Conservation (phyloP, 2,888 invertebrate genomes). For the Orthosia gracilis region DNA sequence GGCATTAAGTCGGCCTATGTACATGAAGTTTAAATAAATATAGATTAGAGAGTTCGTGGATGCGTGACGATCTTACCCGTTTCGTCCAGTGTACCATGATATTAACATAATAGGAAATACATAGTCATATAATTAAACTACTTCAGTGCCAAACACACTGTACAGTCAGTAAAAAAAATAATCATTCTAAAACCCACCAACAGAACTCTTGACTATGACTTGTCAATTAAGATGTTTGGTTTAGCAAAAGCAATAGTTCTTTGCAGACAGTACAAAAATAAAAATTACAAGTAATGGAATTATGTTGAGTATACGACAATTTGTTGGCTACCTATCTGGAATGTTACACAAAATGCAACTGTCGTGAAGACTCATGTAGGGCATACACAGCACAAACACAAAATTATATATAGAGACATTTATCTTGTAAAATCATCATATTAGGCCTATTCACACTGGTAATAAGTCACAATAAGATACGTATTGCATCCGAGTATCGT, state of each 20-base stretch:
- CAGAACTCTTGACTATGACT: background rate
- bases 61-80: background rate
- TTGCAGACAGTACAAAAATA: background rate
- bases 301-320: slow-evolving; percentile 19
- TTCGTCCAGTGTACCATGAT: background rate
- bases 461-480: slow-evolving; percentile 10
- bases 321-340: slow-evolving; percentile 33
- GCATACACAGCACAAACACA: slow-evolving; percentile 7
- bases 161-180: background rate
- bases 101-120: background rate
- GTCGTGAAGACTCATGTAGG: background rate
- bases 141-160: background rate
- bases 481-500: slow-evolving; percentile 15
- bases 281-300: slow-evolving; percentile 9
- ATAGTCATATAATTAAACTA: background rate
- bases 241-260: background rate
- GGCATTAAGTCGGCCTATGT: no score
- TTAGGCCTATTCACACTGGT: slow-evolving; percentile 29
- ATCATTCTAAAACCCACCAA: no score
- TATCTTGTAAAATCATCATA: background rate
- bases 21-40: no score
- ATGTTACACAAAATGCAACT: slow-evolving; percentile 17
- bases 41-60: no score
- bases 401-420: background rate
- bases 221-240: background rate